A percentile compares a stretch with the other conserved stretches of the same genome.
Evolutionary conservation across 2,797 vertebrate species (phyloP).

Genomic region (Falco cherrug): DNA sequence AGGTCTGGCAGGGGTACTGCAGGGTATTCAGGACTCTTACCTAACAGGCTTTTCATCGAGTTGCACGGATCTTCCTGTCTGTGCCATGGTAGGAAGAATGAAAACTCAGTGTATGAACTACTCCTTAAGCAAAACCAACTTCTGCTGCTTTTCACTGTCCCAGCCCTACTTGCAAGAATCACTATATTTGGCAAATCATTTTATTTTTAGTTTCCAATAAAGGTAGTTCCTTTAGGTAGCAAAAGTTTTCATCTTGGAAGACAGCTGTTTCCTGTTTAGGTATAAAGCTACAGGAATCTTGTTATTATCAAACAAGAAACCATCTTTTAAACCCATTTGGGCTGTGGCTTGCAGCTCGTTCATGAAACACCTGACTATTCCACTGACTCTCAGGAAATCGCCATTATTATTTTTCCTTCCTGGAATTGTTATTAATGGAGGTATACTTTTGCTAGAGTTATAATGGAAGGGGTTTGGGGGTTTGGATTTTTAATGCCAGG

Average conservation of each 20-base stretch:
- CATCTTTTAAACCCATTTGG: neutral
- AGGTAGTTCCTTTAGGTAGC: neutral
- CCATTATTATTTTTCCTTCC: neutral
- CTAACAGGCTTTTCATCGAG: neutral
- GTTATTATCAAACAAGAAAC: neutral
- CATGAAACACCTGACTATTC: neutral
- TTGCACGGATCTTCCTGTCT: neutral
- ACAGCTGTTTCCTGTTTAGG: neutral
- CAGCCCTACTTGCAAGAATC: neutral
- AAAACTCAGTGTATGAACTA: neutral
- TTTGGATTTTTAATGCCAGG: neutral
- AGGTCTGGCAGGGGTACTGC: neutral
- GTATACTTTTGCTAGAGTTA: neutral
- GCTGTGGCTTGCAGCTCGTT: neutral
- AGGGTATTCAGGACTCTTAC: neutral
- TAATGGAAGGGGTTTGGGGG: accelerated
- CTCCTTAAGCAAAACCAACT: neutral
- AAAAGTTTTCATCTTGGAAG: neutral
- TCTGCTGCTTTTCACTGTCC: neutral
- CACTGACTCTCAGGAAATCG: neutral
- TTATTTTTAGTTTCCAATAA: neutral
- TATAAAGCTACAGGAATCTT: neutral
- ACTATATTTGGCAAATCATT: neutral
- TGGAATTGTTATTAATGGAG: neutral
- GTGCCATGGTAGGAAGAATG: neutral